Base-by-base conservation (phyloP, 2,888 invertebrate genomes). In the Athrips mouffetella region DNA sequence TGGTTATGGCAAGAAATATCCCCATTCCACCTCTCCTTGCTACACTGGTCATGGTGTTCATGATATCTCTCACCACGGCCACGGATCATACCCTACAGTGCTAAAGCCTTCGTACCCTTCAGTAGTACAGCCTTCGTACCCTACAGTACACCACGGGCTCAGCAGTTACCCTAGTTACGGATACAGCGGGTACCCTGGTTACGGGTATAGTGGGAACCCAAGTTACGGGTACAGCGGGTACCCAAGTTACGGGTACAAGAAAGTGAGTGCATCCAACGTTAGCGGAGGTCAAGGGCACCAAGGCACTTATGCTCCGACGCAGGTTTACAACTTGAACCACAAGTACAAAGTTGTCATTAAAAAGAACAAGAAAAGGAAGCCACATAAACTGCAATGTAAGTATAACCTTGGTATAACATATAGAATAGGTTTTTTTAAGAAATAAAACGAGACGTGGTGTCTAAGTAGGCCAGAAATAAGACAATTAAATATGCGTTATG, bases 261-360 rank as follows among this genome's bases (percentile, higher is more conserved):
- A 67, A 15, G 65, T 70, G 10, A 73, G 73, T 11, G 62, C 72
- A 3, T 70, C 63, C 2, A 67, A 78, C 29, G 49, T 52, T 0
- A 73, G 53, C 13, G 23, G 30, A 1, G 62, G 62, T 1, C 61
- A 70, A 11, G 67, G 63, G 0, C 63, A 66, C 18, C 68, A 68
- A 16, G 59, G 57, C 1, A 37, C 21, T 8, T 80, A 86, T 40
- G 82, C 81, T 0, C 73, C 78, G 0, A 71, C 62, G 1, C 81
- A 83, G 48, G 67, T 77, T 1, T 75, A 76, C 42, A 74, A 72
- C 23, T 60, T 73, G 0, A 80, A 78, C 45, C 72, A 76, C 48
- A 77, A 71, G 33, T 73, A 77, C 29, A 81, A 84, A 50, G 65
- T 87, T 0, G 79, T 87, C 1, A 72, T 83, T 3, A 76, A 74